phyloP scores from a whole-genome alignment of 2,888 invertebrate genomes.

The Ephialtes manifestator region DNA sequence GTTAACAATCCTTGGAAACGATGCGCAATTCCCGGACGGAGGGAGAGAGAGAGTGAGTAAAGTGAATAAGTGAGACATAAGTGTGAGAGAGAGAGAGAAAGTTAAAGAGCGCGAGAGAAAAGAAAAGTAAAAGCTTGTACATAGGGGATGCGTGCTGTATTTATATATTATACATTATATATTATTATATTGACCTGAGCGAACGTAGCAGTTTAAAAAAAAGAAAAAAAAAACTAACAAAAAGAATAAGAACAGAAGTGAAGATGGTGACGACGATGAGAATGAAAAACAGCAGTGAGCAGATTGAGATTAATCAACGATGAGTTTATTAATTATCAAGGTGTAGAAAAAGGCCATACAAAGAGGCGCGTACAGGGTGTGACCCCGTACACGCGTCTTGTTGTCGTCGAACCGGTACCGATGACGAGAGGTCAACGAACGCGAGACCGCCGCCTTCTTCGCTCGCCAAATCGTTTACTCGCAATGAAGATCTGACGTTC shows the following conservation, averaged over 20 bases:
- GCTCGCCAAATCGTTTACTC: constrained; percentile 61
- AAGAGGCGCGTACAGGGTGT: constrained; percentile 43
- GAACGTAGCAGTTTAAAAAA: constrained; percentile 44
- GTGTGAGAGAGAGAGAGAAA: constrained; percentile 50
- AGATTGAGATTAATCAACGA: constrained; percentile 68
- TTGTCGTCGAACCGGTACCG: constrained; percentile 47
- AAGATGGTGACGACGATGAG: constrained; percentile 52
- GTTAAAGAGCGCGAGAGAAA: constrained; percentile 52
- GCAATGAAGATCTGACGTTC: constrained; percentile 12
- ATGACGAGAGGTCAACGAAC: constrained; percentile 55
- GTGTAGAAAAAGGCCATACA: constrained; percentile 56
- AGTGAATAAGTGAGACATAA: constrained; percentile 58
- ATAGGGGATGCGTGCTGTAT: constrained; percentile 80
- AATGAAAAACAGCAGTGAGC: constrained; percentile 45
- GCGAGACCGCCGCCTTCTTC: constrained; percentile 58
- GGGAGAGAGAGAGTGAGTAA: constrained; percentile 28
- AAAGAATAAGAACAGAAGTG: constrained; percentile 39
- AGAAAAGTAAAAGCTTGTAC: constrained; percentile 73
- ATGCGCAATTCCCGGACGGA: constrained; percentile 50
- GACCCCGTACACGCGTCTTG: constrained; percentile 36
- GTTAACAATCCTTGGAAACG: constrained; percentile 30
- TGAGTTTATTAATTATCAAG: constrained; percentile 69
- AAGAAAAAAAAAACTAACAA: constrained; percentile 38
- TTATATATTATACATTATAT: constrained; percentile 75
- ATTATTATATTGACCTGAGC: constrained; percentile 68